A percentile compares a stretch with the other conserved stretches of the same genome.
These are phyloP conservation scores for Eremobia ochroleuca DNA, from an alignment of 2,888 invertebrate genomes.

Conservation along the genomic window DNA sequence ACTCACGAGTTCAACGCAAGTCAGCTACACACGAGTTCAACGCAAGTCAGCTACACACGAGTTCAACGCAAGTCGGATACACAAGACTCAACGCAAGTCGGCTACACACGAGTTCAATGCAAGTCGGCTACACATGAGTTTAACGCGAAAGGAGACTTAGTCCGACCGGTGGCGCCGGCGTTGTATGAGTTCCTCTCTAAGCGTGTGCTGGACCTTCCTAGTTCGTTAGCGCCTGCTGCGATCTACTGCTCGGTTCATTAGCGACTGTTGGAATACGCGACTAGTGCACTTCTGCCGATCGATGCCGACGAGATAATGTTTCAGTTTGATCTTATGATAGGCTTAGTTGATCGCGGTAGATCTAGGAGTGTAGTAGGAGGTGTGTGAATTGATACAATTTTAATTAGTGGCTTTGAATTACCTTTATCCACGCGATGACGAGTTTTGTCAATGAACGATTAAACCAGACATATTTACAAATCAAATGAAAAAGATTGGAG, in stretches of 20 bases:
- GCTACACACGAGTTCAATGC: background rate
- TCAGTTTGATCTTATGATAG: constrained; percentile 2
- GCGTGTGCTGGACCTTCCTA: constrained; percentile 19
- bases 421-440: background rate
- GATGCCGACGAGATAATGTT: background rate
- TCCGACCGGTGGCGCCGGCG: background rate
- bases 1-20: background rate
- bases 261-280: constrained; percentile 6
- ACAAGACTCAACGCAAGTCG: too few relatives aligned
- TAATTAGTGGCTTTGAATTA: background rate
- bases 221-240: background rate
- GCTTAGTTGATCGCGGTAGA: background rate
- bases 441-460: background rate
- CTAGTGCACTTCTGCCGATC: background rate
- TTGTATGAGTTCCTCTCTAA: constrained; percentile 20
- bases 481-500: background rate
- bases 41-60: background rate
- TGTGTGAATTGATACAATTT: background rate
- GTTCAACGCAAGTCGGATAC: too few relatives aligned
- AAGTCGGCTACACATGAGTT: background rate
- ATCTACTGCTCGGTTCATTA: constrained; percentile 12
- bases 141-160: constrained; percentile 9
- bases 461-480: background rate
- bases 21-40: background rate
- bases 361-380: background rate